Evolutionary conservation across 2,888 invertebrate genomes (phyloP).

Genomic region (Nephrocerus scutellatus): DNA sequence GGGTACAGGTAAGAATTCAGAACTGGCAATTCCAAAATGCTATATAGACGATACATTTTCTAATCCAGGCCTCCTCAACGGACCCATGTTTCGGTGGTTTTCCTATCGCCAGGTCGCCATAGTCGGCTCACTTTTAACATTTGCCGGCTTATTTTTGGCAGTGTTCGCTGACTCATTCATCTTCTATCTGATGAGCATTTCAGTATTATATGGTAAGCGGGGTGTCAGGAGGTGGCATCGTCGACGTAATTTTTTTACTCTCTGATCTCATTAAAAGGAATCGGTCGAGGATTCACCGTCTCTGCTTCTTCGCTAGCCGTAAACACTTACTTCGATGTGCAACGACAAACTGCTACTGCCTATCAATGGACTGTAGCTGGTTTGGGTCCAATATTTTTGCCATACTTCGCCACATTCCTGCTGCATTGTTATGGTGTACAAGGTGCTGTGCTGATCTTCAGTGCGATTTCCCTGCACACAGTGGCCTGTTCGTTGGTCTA

Average conservation of each 20-base stretch:
- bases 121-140: slow-evolving; percentile 55
- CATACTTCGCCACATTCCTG: slow-evolving; percentile 61
- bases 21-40: too few relatives aligned
- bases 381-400: slow-evolving; percentile 65
- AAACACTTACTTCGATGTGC: slow-evolving; percentile 66
- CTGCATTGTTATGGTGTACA: slow-evolving; percentile 57
- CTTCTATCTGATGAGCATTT: slow-evolving; percentile 57
- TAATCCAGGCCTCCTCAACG: slow-evolving; percentile 54
- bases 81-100: slow-evolving; percentile 61
- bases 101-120: slow-evolving; percentile 62
- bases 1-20: slow-evolving; percentile 63
- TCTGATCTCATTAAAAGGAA: slow-evolving; percentile 20
- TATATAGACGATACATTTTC: too few relatives aligned
- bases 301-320: slow-evolving; percentile 64
- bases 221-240: slow-evolving; percentile 12
- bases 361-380: slow-evolving; percentile 66
- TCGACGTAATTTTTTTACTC: not conserved
- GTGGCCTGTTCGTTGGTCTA: slow-evolving; percentile 60
- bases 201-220: slow-evolving; percentile 57
- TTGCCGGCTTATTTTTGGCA: slow-evolving; percentile 55
- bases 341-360: slow-evolving; percentile 63
- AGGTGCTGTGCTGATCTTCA: slow-evolving; percentile 60
- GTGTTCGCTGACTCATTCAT: slow-evolving; percentile 58
- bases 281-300: slow-evolving; percentile 58
- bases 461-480: slow-evolving; percentile 61